Evolutionary conservation across 2,113 vertebrate genomes (phyloP).

Genomic region (Heterotilapia buettikoferi): DNA sequence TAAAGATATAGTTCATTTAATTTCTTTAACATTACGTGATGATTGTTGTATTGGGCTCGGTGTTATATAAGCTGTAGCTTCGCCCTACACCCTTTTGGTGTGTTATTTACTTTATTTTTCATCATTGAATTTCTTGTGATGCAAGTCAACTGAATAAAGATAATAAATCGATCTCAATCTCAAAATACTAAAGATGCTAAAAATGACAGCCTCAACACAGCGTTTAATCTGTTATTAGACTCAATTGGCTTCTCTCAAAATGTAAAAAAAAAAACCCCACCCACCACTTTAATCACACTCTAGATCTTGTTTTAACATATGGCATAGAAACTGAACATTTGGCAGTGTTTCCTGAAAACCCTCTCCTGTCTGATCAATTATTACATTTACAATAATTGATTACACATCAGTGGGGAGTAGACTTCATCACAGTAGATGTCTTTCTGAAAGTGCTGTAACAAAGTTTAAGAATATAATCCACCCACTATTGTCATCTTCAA

Average conservation of each 20-base stretch:
- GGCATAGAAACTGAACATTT: fast-evolving
- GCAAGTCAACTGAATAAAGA: background rate
- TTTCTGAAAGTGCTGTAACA: background rate
- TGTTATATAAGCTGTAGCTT: background rate
- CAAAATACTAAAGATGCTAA: background rate
- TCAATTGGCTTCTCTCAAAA: background rate
- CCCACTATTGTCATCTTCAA: background rate
- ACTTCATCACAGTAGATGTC: background rate
- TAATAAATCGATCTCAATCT: background rate
- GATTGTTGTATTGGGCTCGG: background rate
- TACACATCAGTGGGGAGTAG: background rate
- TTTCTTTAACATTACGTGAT: background rate
- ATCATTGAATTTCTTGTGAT: background rate
- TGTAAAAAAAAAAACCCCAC: background rate
- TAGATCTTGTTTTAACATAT: background rate
- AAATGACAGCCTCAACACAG: background rate
- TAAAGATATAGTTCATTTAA: background rate
- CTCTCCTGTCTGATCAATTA: background rate
- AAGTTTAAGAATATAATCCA: background rate
- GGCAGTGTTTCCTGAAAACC: fast-evolving
- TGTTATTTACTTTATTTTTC: background rate
- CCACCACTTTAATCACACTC: background rate
- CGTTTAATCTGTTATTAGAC: background rate
- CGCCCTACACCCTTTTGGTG: background rate
- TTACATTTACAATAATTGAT: background rate